Conservation (phyloP, 2,888 invertebrate genomes). For the Tholera decimalis region DNA sequence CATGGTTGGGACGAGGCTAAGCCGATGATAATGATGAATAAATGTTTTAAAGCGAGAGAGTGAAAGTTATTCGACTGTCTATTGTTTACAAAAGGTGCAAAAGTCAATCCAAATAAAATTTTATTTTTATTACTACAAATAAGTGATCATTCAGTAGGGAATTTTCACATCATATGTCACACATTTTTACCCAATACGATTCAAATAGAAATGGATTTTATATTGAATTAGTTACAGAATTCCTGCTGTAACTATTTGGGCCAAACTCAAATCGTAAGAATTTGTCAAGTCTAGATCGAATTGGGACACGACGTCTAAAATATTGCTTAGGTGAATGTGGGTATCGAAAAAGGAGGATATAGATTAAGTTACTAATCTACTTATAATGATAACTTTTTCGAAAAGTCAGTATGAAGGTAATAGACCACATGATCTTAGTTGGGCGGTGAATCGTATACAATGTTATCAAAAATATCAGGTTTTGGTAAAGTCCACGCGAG, state of each 20-base stretch:
- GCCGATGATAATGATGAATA: no score
- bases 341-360: no score
- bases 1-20: no score
- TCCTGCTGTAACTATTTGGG: background rate
- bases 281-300: constrained; percentile 5
- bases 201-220: constrained; percentile 33
- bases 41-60: no score
- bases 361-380: no score
- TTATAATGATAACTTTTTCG: no score
- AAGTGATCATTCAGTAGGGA: background rate
- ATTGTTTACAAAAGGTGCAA: background rate
- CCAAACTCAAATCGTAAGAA: background rate
- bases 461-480: background rate
- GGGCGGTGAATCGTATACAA: no score
- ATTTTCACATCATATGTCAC: background rate
- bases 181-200: constrained; percentile 13
- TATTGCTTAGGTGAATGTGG: background rate
- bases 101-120: background rate
- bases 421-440: no score
- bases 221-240: constrained; percentile 34
- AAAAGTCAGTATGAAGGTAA: no score
- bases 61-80: no score
- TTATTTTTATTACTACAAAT: background rate
- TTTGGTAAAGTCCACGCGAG: no score
- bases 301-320: background rate